Evolutionary conservation across 2,113 vertebrate species (phyloP), one percentile per base, ranked within the genome.

Genomic region (Rhizomys pruinosus): DNA sequence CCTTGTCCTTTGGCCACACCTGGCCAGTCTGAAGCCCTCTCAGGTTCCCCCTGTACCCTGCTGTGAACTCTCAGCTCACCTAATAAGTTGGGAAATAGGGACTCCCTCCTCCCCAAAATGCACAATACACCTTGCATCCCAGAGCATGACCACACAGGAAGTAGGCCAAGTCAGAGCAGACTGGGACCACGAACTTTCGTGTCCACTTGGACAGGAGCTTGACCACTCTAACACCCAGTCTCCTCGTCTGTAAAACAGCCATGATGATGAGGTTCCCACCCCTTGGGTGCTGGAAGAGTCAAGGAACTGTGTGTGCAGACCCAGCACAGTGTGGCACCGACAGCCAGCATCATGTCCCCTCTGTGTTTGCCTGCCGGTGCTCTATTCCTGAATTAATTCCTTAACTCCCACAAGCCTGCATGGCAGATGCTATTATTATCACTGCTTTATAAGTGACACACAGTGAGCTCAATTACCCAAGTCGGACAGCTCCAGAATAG

Each of bases 261-360:
- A 0, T 7, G n/a, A 52, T 52, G 1, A 0, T 20, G 0, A 0
- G 0, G 47, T 55, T 42, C 0, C 22, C 2, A 7, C 42, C 16
- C 27, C 0, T 42, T 0, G 0, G 63, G 32, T 4, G 23, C 5
- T 0, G 11, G 37, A n/a, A n/a, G n/a, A n/a, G 5, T 4, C 1
- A 1, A 2, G 1, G 11, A n/a, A 10, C 22, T 44, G 22, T 42
- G 0, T 22, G 4, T 13, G 17, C 2, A 22, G 78, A 17, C 1
- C 1, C 0, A 13, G 44, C 69, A 8, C 5, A 6, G 69, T 27
- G 61, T 1, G 6, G 55, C 15, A 0, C 0, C 0, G 52, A 27
- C 16, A 3, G 63, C 0, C 0, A 0, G 0, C 47, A 52, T 52
- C 11, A 7, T 52, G 47, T 52, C 47, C 47, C 47, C 47, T 52